These are phyloP conservation scores for Amaurobius ferox DNA, from an alignment of 2,888 invertebrate species.

Conservation along the genomic window DNA sequence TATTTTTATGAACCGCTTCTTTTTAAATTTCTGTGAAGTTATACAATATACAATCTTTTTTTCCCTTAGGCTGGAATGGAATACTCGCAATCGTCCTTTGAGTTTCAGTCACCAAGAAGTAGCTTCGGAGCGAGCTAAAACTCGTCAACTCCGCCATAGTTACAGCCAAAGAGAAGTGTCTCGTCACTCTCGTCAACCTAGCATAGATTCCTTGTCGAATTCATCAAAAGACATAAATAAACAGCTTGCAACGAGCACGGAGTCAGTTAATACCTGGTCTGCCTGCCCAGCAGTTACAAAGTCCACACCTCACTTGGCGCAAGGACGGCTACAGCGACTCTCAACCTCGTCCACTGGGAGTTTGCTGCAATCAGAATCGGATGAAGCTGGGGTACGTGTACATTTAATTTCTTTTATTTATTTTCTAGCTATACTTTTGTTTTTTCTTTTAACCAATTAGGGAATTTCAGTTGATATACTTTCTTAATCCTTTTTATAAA, in stretches of 20 bases:
- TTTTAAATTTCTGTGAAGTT: too few species aligned
- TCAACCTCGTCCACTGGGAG: slow-evolving; percentile 36
- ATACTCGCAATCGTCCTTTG: slow-evolving; percentile 51
- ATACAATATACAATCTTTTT: too few species aligned
- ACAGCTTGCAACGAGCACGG: slow-evolving; percentile 19
- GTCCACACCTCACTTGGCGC: slow-evolving; percentile 47
- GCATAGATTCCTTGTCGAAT: slow-evolving; percentile 47
- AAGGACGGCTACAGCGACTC: slow-evolving; percentile 28
- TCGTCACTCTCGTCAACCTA: slow-evolving; percentile 36
- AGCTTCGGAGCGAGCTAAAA: slow-evolving; percentile 45
- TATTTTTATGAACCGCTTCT: too few species aligned
- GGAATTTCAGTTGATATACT: too few species aligned
- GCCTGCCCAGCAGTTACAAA: slow-evolving; percentile 42
- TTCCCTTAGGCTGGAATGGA: slow-evolving; percentile 61
- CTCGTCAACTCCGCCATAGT: slow-evolving; percentile 63
- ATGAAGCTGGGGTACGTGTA: slow-evolving; percentile 44
- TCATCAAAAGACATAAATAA: slow-evolving; percentile 45
- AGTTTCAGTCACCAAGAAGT: slow-evolving; percentile 71
- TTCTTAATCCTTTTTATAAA: too few species aligned
- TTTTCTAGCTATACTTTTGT: too few species aligned
- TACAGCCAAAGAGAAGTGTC: slow-evolving; percentile 69
- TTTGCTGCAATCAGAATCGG: slow-evolving; percentile 29
- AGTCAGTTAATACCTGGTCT: slow-evolving; percentile 42
- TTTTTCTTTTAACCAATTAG: too few species aligned
- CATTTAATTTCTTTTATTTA: background rate